Evolutionary conservation across 2,797 vertebrate genomes (phyloP).

Genomic region (Esox masquinongy): DNA sequence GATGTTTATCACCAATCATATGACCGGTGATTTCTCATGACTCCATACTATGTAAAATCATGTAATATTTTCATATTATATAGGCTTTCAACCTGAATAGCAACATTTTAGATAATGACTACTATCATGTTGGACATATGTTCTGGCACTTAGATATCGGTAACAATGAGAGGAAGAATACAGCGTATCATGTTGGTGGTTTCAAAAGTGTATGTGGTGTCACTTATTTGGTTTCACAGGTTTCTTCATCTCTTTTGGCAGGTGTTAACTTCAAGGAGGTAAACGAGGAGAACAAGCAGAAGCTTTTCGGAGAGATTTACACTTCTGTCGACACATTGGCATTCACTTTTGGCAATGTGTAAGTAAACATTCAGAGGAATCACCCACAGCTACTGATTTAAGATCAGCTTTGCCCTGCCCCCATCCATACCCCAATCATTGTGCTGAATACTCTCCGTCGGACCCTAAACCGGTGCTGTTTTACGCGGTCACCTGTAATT

Average conservation of each 20-base stretch:
- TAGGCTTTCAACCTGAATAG: background rate
- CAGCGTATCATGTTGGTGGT: background rate
- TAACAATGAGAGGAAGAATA: too few species aligned
- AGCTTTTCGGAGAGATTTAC: constrained; percentile 90
- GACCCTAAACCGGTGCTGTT: background rate
- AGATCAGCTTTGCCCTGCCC: background rate
- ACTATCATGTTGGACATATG: background rate
- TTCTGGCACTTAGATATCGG: background rate
- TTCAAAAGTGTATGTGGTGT: background rate
- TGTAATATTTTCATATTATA: background rate
- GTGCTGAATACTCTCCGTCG: background rate
- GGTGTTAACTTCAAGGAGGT: constrained; percentile 96
- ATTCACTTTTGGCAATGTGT: constrained; percentile 98
- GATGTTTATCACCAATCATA: too few species aligned
- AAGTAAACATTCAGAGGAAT: constrained; percentile 67
- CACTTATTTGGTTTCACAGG: constrained; percentile 13
- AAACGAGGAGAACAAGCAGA: constrained; percentile 91
- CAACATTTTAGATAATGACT: background rate
- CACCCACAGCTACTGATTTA: background rate
- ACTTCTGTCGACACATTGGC: constrained; percentile 93
- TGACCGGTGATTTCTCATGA: background rate
- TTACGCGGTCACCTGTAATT: background rate
- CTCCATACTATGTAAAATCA: background rate
- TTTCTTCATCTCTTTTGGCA: constrained; percentile 52
- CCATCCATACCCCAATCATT: background rate